These are phyloP conservation scores for Formica exsecta DNA, from an alignment of 1,140 invertebrate species.

Conservation along the genomic window DNA sequence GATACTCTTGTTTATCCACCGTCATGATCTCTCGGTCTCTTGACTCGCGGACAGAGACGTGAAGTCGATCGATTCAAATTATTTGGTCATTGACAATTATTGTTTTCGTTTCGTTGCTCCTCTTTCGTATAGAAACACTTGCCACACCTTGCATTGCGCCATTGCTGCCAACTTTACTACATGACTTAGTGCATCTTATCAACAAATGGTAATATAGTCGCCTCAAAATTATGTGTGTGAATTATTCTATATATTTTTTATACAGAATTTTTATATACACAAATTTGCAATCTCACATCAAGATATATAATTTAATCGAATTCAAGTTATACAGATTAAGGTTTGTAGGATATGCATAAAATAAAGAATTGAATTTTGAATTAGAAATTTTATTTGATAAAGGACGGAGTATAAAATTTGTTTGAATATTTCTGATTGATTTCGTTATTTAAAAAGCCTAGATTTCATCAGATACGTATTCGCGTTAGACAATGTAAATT, in stretches of 20 bases:
- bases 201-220: not conserved
- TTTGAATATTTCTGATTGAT: not conserved
- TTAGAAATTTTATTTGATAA: slow-evolving; percentile 35
- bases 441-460: not conserved
- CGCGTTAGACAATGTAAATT: not conserved
- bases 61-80: not conserved
- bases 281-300: not conserved
- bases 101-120: slow-evolving; percentile 50
- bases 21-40: slow-evolving; percentile 80
- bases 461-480: not conserved
- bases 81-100: slow-evolving; percentile 56
- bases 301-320: slow-evolving; percentile 3
- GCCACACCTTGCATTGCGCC: slow-evolving; percentile 85
- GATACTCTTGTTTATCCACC: slow-evolving; percentile 88
- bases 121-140: slow-evolving; percentile 7
- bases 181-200: not conserved
- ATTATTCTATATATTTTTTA: too few relatives aligned
- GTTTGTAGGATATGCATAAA: not conserved
- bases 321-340: slow-evolving; percentile 21
- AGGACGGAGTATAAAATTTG: not conserved
- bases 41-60: not conserved
- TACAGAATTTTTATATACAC: too few relatives aligned
- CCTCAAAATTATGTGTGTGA: too few relatives aligned
- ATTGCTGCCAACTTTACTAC: slow-evolving; percentile 6
- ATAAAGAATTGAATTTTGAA: not conserved